A percentile compares a stretch with the other conserved stretches of the same genome.
Evolutionary conservation across 2,113 vertebrate genomes (phyloP).

Genomic region (Podarcis raffonei): DNA sequence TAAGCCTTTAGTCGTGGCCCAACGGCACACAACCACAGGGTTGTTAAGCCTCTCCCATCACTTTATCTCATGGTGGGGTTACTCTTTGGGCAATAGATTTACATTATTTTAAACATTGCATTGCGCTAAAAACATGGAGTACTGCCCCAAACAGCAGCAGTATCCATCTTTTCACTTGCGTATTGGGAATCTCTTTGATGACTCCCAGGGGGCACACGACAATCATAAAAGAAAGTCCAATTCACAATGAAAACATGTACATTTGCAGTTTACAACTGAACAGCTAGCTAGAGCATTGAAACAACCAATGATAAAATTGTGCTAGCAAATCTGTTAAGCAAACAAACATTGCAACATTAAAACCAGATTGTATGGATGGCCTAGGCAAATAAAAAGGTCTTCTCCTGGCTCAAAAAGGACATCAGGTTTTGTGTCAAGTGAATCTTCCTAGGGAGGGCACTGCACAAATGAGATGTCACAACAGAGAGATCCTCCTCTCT

Average conservation of each 20-base stretch:
- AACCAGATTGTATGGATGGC: too few species aligned
- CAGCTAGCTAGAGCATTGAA: too few species aligned
- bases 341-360: too few species aligned
- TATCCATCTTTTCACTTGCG: background rate
- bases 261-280: background rate
- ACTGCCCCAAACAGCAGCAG: too few species aligned
- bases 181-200: background rate
- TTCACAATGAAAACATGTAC: background rate
- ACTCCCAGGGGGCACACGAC: background rate
- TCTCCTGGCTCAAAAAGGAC: too few species aligned
- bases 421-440: too few species aligned
- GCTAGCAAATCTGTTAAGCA: background rate
- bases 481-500: too few species aligned
- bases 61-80: background rate
- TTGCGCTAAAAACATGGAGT: background rate
- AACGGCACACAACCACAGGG: background rate
- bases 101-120: background rate
- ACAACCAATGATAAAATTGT: background rate
- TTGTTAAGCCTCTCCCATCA: background rate
- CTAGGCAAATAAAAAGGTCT: too few species aligned
- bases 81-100: background rate
- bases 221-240: background rate
- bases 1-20: background rate
- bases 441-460: too few species aligned
- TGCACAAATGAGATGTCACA: too few species aligned